phyloP scores from a whole-genome alignment of 2,113 vertebrate species.

The Hippocampus abdominalis region DNA sequence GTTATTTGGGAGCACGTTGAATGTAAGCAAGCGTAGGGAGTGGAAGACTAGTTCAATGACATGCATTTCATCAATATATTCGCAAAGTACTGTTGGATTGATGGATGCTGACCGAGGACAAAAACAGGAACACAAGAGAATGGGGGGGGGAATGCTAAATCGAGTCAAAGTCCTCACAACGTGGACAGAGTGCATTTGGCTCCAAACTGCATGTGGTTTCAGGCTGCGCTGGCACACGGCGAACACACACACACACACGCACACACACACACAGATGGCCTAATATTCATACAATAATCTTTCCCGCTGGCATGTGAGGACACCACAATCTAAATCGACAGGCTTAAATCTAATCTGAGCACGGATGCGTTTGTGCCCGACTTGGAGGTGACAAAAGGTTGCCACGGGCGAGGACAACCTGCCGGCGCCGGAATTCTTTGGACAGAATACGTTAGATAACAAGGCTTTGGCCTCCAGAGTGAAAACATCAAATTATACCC shows the following conservation, averaged over 20 bases:
- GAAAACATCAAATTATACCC: constrained; percentile 49
- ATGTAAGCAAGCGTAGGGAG: constrained; percentile 8
- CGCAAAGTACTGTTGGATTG: not conserved
- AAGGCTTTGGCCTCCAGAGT: constrained; percentile 42
- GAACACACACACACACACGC: not conserved
- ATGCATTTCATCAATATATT: not conserved
- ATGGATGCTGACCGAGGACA: not conserved
- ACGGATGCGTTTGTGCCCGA: constrained; percentile 27
- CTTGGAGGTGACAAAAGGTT: constrained; percentile 26
- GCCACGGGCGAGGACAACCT: constrained; percentile 10
- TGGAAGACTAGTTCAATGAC: not conserved
- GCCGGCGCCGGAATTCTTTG: constrained; percentile 36
- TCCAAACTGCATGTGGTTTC: not conserved
- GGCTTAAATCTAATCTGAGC: constrained; percentile 33
- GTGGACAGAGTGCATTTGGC: not conserved
- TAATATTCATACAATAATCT: constrained; percentile 19
- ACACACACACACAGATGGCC: constrained; percentile 2
- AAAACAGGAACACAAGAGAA: not conserved
- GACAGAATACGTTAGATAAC: constrained; percentile 48
- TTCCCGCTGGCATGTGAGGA: constrained; percentile 16
- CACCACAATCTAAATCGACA: constrained; percentile 4
- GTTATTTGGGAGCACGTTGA: constrained; percentile 48
- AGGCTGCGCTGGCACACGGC: not conserved
- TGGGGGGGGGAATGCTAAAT: not conserved
- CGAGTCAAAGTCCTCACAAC: not conserved